Evolutionary conservation across 2,113 vertebrate species (phyloP).

Genomic region (Holacanthus passer): DNA sequence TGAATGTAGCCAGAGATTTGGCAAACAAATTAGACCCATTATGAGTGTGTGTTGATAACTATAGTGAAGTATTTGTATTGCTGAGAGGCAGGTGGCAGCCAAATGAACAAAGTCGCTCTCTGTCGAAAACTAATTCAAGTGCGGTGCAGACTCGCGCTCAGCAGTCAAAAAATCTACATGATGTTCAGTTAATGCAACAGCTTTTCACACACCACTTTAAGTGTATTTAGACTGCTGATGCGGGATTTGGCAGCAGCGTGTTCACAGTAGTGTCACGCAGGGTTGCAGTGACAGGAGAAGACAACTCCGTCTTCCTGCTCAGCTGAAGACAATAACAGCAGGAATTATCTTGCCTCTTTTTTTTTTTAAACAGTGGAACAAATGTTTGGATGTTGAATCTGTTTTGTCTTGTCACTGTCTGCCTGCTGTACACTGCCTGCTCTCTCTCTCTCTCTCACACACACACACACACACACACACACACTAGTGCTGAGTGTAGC

Average conservation of each 20-base stretch:
- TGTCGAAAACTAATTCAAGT: constrained; percentile 51
- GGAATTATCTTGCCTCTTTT: constrained; percentile 36
- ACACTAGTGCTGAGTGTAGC: constrained; percentile 40
- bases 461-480: constrained; percentile 12
- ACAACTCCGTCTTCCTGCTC: constrained; percentile 48
- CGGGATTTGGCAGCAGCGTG: constrained; percentile 45
- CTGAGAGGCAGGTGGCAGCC: constrained; percentile 61
- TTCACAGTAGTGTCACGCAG: constrained; percentile 64
- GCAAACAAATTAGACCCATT: constrained; percentile 42
- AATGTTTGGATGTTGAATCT: constrained; percentile 46
- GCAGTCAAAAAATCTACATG: constrained; percentile 55
- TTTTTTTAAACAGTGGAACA: constrained; percentile 33
- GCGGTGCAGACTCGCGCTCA: constrained; percentile 38
- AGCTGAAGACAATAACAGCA: constrained; percentile 39
- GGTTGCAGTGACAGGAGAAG: constrained; percentile 55
- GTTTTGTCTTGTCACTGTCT: constrained; percentile 48
- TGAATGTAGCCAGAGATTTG: constrained; percentile 45
- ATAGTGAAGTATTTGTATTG: constrained; percentile 53
- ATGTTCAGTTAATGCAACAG: constrained; percentile 43
- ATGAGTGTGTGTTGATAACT: constrained; percentile 51
- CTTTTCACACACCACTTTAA: constrained; percentile 49
- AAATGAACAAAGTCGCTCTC: constrained; percentile 59
- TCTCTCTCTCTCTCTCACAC: constrained; percentile 14
- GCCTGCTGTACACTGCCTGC: constrained; percentile 20
- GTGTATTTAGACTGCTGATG: constrained; percentile 54